Conservation (phyloP, 2,797 vertebrate species). For the Valencia hispanica region DNA sequence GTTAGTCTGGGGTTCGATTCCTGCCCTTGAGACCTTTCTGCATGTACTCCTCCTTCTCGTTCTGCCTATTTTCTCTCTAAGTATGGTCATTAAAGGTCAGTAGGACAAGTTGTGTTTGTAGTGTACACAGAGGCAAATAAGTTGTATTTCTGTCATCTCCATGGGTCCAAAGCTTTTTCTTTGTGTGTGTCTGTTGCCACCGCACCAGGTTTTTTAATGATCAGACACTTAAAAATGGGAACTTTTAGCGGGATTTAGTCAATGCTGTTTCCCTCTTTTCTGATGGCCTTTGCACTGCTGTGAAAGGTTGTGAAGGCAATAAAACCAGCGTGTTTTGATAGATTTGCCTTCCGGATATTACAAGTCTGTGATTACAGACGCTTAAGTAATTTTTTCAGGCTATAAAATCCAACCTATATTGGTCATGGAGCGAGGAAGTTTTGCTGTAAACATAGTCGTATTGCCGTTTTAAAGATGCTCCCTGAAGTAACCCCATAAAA, state of each 20-base stretch:
- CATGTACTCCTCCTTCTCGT: neutral
- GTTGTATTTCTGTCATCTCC: neutral
- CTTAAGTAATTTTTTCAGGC: constrained; percentile 6
- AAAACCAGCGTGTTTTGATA: constrained; percentile 1
- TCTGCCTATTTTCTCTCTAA: neutral
- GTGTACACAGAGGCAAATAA: neutral
- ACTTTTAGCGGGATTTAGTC: neutral
- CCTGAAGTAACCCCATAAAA: constrained; percentile 11
- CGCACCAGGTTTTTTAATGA: neutral
- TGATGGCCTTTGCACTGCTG: neutral
- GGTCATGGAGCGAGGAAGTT: neutral
- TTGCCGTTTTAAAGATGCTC: neutral
- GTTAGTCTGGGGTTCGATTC: neutral
- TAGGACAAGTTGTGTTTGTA: neutral
- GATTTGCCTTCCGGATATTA: neutral
- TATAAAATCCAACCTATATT: constrained; percentile 2
- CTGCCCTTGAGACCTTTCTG: neutral
- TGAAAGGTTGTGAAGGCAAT: constrained; percentile 1
- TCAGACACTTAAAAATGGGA: neutral
- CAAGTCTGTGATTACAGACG: constrained; percentile 1
- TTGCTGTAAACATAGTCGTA: neutral
- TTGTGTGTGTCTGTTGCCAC: neutral
- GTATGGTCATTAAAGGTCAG: neutral
- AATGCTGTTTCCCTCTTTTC: neutral
- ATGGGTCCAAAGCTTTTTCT: neutral